Base-by-base conservation (phyloP, 2,888 invertebrate species). In the Dendrolimus houi region DNA sequence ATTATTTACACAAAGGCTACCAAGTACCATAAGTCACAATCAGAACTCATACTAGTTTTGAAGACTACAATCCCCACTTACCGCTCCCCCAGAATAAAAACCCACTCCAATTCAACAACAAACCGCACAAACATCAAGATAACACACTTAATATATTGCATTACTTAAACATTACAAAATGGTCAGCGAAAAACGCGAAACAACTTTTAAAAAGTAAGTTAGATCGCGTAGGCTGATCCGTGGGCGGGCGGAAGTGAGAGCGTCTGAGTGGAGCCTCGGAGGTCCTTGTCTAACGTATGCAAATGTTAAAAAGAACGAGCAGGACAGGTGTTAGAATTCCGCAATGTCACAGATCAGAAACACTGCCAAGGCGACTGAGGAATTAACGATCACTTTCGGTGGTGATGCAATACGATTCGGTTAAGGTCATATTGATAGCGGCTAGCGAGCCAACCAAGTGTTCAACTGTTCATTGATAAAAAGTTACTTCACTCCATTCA, bases 221-320 rank as follows among this genome's bases (percentile, higher is more conserved):
- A 75, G 67, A 65, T 65, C 68, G 87, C 87, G 88, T 88, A 78
- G 88, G 87, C 76, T 79, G 83, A 79, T 75, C 70, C 81, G 88
- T 90, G 79, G 90, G 90, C 87, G 89, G 88, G 82, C 90, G 89
- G 90, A 90, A 90, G 89, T 88, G 87, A 89, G 87, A 89, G 89
- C 85, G 76, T 72, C 78, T 75, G 72, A 71, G 75, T 73, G 76
- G 74, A 71, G 71, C 71, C 74, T 72, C 70, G 66, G 71, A 47
- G 74, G 65, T 87, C 88, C 79, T 83, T 81, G 76, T 89, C 87
- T 85, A 82, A 75, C 88, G 59, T 62, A 62, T 64, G 66, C 67
- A 70, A 76, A 71, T 65, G 61, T 57, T 58, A 66, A 65, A 73
- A 67, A 66, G 83, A 63, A 64, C 55, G 77, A 83, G 70, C 63